phyloP scores from a whole-genome alignment of 2,113 vertebrate species.

The Nothocercus nigrocapillus region DNA sequence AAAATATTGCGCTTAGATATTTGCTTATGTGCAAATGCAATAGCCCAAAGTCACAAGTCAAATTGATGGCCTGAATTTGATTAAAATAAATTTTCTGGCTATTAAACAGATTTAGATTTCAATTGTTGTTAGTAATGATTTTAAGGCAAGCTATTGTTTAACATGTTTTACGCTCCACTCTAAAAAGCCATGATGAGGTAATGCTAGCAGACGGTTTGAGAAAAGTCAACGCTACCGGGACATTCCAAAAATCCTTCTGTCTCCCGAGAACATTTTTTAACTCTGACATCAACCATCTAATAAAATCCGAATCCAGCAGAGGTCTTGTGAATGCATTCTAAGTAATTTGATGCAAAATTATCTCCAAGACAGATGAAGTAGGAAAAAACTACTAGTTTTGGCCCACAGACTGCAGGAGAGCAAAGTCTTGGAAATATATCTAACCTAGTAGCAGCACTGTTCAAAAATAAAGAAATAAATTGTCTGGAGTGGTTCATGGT shows the following conservation, averaged over 20 bases:
- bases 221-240: slow-evolving; percentile 54
- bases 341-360: slow-evolving; percentile 57
- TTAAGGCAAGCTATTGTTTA: slow-evolving; percentile 45
- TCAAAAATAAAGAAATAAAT: neutral
- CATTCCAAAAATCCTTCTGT: slow-evolving; percentile 60
- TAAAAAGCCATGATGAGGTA: slow-evolving; percentile 62
- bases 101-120: neutral
- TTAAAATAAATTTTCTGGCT: neutral
- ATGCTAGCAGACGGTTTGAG: slow-evolving; percentile 49
- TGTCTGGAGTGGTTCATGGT: neutral
- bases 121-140: slow-evolving; percentile 30
- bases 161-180: slow-evolving; percentile 29
- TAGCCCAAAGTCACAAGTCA: neutral
- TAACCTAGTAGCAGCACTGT: neutral
- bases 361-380: slow-evolving; percentile 62
- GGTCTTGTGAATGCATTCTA: slow-evolving; percentile 41
- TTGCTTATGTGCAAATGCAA: slow-evolving; percentile 32
- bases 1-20: neutral
- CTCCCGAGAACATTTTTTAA: slow-evolving; percentile 67
- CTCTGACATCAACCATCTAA: slow-evolving; percentile 65
- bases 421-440: neutral
- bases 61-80: neutral
- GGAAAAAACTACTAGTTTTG: slow-evolving; percentile 48
- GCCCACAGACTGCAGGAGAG: neutral
- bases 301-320: slow-evolving; percentile 43